Percentiles rank a stretch among this genome's conserved stretches.
phyloP scores from a whole-genome alignment of 1,140 invertebrate species.

The Calliphora vicina region DNA sequence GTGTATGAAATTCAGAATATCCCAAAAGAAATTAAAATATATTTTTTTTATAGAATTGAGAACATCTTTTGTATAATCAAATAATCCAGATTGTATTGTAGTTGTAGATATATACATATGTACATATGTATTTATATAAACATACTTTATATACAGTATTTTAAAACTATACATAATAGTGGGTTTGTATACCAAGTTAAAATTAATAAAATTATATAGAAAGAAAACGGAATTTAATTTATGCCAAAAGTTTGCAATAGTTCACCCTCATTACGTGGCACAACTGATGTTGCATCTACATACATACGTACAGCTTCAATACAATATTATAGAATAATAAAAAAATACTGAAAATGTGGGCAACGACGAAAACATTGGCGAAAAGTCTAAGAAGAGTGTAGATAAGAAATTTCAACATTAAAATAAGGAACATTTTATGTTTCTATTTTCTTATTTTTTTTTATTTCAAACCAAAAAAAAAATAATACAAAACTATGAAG shows the following conservation, averaged over 20 bases:
- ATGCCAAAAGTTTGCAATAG: slow-evolving; percentile 30
- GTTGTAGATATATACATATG: too few species aligned
- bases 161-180: neutral
- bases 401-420: neutral
- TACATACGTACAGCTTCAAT: neutral
- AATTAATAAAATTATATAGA: slow-evolving; percentile 28
- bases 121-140: too few species aligned
- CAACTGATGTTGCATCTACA: neutral
- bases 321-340: neutral
- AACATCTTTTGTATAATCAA: too few species aligned
- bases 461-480: neutral
- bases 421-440: neutral
- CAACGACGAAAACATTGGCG: too few species aligned
- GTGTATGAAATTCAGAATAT: too few species aligned
- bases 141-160: neutral
- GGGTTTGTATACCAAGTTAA: neutral
- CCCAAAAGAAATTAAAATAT: too few species aligned
- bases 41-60: too few species aligned
- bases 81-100: too few species aligned
- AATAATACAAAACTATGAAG: neutral
- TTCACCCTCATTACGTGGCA: slow-evolving; percentile 33
- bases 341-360: too few species aligned
- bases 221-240: slow-evolving; percentile 35
- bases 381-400: neutral
- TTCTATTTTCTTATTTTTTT: too few species aligned